Evolutionary conservation across 2,888 invertebrate genomes (phyloP), one percentile per base, ranked within the genome.

Genomic region (Drosophila hamatofila): DNA sequence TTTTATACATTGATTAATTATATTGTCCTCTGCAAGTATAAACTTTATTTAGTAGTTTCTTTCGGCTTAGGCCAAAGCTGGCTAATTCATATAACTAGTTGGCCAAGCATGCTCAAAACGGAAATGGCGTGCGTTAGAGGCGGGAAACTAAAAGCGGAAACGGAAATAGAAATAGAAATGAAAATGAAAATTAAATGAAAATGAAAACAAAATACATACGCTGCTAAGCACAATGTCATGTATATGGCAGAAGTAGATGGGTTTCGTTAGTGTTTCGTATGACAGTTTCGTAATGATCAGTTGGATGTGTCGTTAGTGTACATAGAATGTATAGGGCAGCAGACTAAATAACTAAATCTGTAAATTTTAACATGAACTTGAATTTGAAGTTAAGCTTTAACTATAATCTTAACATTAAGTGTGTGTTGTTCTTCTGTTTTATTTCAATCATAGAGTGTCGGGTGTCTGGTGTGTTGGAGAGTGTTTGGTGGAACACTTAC

Each of bases 71-170:
- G 25, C 21, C 8, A 49, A 60, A 68, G 61, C 52, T 63, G 42
- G 42, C 55, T 21, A 70, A 35, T 12, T 44, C 39, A 48, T 60
- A 23, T 27, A 64, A 63, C 41, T 69, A 58, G 41, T 39, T 59
- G 74, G 18, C 21, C 56, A 75, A 72, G 75, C 77, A 56, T 60
- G 60, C 60, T 58, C 23, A 61, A 46, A 55, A 27, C 61, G 54
- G 51, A 51, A 63, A 54, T 41, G 60, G 69, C 88, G 88, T 83
- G 83, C 83, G 37, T 46, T 35, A 25, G 54, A 66, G 60, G 71
- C 57, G 54, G 48, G 35, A 3, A 71, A 81, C 81, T 33, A 33
- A 67, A 80, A 66, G 66, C 73, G 58, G 41, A 56, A 77, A 80
- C 54, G 54, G 55, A 83, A 88, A 73, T 42, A 59, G 48, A 73